These are phyloP conservation scores for Epinotia brunnichana DNA, from an alignment of 2,888 invertebrate genomes.

Conservation along the genomic window DNA sequence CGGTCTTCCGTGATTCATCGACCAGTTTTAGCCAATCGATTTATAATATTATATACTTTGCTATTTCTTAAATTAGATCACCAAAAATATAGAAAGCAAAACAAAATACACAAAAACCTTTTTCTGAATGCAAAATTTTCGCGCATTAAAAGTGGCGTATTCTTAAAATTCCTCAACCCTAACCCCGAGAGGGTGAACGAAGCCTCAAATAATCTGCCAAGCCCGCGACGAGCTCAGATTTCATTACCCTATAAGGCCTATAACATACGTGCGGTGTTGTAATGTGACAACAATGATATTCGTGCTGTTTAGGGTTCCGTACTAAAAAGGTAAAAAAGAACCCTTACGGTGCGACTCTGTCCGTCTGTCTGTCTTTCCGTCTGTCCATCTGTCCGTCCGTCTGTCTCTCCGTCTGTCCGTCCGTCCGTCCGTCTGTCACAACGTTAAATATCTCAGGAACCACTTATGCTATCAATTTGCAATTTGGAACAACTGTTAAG, in stretches of 20 bases:
- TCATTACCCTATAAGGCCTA: constrained; percentile 56
- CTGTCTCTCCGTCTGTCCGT: too few relatives aligned
- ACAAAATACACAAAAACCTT: not conserved
- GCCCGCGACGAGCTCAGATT: constrained; percentile 54
- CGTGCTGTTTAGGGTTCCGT: too few relatives aligned
- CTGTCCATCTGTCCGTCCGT: too few relatives aligned
- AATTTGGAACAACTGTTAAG: too few relatives aligned
- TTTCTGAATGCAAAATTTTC: not conserved
- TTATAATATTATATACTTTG: not conserved
- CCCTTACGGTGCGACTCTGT: too few relatives aligned
- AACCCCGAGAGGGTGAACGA: constrained; percentile 58
- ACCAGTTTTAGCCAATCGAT: not conserved
- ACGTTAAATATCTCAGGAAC: too few relatives aligned
- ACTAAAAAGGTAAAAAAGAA: too few relatives aligned
- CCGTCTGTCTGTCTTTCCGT: too few relatives aligned
- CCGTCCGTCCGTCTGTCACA: too few relatives aligned
- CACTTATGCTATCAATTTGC: too few relatives aligned
- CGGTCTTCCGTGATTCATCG: not conserved
- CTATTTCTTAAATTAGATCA: too few relatives aligned
- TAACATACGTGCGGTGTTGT: constrained; percentile 48
- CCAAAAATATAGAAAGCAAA: too few relatives aligned
- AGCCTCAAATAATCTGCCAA: constrained; percentile 52
- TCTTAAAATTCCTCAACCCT: constrained; percentile 55
- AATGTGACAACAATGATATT: not conserved
- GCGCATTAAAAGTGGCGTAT: not conserved